A percentile compares a stretch with the other conserved stretches of the same genome.
Conservation (phyloP, 2,797 vertebrate genomes). For the Myripristis jacobus region DNA sequence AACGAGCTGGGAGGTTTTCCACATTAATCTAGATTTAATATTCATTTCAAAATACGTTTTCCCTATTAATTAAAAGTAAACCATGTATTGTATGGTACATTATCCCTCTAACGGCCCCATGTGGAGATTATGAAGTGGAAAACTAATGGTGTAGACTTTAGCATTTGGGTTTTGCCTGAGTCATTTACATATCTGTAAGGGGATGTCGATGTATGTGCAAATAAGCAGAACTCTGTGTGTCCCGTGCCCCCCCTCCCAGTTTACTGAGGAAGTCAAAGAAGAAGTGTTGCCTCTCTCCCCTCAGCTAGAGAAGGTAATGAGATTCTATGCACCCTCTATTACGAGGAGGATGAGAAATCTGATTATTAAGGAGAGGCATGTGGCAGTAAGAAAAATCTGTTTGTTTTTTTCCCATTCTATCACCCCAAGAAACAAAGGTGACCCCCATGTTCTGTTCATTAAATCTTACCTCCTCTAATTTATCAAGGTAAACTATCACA, state of each 20-base stretch:
- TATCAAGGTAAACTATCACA: conserved; percentile 93
- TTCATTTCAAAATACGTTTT: conserved; percentile 95
- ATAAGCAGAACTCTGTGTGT: conserved; percentile 91
- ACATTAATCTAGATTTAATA: conserved; percentile 98
- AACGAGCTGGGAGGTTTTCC: conserved; percentile 87
- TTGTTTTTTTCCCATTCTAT: conserved; percentile 90
- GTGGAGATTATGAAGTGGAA: conserved; percentile 99
- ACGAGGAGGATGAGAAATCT: conserved; percentile 94
- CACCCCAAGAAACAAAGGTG: conserved; percentile 97
- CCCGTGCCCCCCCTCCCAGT: conserved; percentile 80
- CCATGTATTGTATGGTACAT: conserved; percentile 99
- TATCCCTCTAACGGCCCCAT: conserved; percentile 99
- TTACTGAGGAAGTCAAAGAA: conserved; percentile 86
- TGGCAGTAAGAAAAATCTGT: conserved; percentile 99
- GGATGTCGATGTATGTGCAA: conserved; percentile 93
- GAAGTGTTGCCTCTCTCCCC: conserved; percentile 87
- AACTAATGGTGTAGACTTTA: conserved; percentile 99
- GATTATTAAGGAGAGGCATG: conserved; percentile 98
- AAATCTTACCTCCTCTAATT: conserved; percentile 94
- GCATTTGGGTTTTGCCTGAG: conserved; percentile 94
- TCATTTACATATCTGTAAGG: conserved; percentile 96
- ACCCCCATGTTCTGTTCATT: conserved; percentile 94
- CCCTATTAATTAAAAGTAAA: conserved; percentile 99
- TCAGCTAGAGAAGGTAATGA: conserved; percentile 98
- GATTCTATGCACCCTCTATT: conserved; percentile 92